phyloP scores from a whole-genome alignment of 2,888 invertebrate genomes.

The Taenaris catops region DNA sequence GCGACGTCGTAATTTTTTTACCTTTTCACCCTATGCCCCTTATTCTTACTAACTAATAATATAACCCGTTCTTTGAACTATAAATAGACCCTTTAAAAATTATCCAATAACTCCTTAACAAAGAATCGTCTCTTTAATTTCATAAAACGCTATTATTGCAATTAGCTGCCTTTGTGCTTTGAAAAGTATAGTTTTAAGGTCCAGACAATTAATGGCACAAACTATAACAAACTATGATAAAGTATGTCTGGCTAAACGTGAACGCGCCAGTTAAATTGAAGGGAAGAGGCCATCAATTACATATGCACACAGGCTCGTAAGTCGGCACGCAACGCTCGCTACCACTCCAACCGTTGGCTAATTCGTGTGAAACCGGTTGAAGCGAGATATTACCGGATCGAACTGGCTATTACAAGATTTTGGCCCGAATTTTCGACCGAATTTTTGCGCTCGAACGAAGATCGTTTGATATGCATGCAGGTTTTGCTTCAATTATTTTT shows the following conservation, averaged over 20 bases:
- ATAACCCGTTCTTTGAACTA: too few relatives aligned
- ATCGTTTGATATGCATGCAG: conserved; percentile 14
- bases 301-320: conserved; percentile 49
- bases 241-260: conserved; percentile 28
- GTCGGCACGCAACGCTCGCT: conserved; percentile 44
- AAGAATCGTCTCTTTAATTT: background rate
- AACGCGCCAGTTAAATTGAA: conserved; percentile 42
- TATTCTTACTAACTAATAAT: too few relatives aligned
- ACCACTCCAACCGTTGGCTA: conserved; percentile 36
- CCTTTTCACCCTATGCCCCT: too few relatives aligned
- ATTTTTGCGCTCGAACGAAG: conserved; percentile 11
- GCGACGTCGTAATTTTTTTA: too few relatives aligned
- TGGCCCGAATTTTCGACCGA: conserved; percentile 23
- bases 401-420: conserved; percentile 39
- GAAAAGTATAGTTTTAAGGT: conserved; percentile 3
- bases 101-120: background rate
- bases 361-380: conserved; percentile 35
- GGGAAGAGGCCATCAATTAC: conserved; percentile 54
- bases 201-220: conserved; percentile 26
- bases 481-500: conserved; percentile 11
- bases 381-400: conserved; percentile 31
- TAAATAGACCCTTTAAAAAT: too few relatives aligned
- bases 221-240: conserved; percentile 30
- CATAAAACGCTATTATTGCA: background rate
- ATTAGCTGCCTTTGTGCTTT: background rate